Percentiles rank a stretch among this genome's conserved stretches.
Conservation (phyloP, 2,797 vertebrate genomes). For the Platyrinchus mystaceus region DNA sequence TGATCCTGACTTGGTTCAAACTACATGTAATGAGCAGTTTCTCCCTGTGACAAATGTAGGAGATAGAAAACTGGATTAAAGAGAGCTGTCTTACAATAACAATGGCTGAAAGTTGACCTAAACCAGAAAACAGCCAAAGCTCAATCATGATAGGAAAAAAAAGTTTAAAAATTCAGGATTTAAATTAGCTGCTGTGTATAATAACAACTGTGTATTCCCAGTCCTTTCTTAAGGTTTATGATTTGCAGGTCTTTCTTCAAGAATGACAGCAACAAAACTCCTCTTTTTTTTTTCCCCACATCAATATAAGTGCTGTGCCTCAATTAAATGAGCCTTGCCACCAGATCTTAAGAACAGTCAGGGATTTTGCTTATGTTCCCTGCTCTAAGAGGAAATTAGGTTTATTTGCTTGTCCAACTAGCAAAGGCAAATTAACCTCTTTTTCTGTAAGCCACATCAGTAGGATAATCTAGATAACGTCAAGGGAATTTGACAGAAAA, state of each 20-base stretch:
- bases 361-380: neutral
- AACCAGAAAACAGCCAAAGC: neutral
- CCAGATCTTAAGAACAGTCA: neutral
- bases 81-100: neutral
- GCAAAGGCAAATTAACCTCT: neutral
- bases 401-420: neutral
- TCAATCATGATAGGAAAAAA: fast-evolving
- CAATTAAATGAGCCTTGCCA: neutral
- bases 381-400: neutral
- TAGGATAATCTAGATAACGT: neutral
- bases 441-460: neutral
- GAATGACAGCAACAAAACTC: neutral
- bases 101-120: neutral
- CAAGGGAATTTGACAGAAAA: neutral
- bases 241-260: neutral
- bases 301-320: neutral
- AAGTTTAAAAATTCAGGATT: neutral
- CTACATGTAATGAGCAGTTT: neutral
- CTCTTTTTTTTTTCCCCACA: fast-evolving
- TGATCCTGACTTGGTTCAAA: neutral
- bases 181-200: neutral
- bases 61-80: neutral
- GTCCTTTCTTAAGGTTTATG: neutral
- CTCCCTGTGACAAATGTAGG: neutral
- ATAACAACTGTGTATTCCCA: neutral